Base-by-base conservation (phyloP, 2,113 vertebrate genomes). In the Erythrocercus mccallii region DNA sequence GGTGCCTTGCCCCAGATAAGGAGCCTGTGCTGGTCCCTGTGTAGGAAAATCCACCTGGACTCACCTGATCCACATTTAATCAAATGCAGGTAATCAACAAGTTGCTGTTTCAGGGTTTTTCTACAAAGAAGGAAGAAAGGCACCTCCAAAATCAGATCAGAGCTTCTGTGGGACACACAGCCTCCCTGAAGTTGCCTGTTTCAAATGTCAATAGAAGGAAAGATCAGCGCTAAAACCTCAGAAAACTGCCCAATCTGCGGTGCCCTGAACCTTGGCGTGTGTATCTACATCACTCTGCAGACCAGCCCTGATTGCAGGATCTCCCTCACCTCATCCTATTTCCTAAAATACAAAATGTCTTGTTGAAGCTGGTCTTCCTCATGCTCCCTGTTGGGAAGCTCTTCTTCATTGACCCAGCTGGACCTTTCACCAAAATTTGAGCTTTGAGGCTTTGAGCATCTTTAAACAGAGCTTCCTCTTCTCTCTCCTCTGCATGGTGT, bases 291-390 rank as follows among this genome's bases (percentile, higher is more conserved):
- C 42, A 21, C 20, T 10, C 31, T 48, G 35, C 22, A 53, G 40
- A 89, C 5, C 30, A 83, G 24, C 15, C 11, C 15, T 35, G 19
- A 19, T 0, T 6, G 0, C 0, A 51, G 47, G 19, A 50, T 15
- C 23, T 38, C 47, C 57, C 27, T 27, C 37, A 62, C 5, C 14
- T 58, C 44, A 60, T 33, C 37, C 35, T 44, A 21, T 15, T 51
- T 5, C 57, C 71, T 23, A 27, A 70, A 81, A 74, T 1, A 56
- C 21, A 62, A 21, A 21, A 5, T 30, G 23, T 27, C 21, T 35
- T 11, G 4, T 56, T 62, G 38, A 38, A 77, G 18, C 17, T 47
- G 12, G 5, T 65, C 28, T 35, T 86, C 50, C 24, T 65, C 25
- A 10, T 5, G 2, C 7, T 60, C 2, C 9, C 17, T 22, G 6